phyloP scores from a whole-genome alignment of 2,888 invertebrate species.

The Agonopterix heracliana region DNA sequence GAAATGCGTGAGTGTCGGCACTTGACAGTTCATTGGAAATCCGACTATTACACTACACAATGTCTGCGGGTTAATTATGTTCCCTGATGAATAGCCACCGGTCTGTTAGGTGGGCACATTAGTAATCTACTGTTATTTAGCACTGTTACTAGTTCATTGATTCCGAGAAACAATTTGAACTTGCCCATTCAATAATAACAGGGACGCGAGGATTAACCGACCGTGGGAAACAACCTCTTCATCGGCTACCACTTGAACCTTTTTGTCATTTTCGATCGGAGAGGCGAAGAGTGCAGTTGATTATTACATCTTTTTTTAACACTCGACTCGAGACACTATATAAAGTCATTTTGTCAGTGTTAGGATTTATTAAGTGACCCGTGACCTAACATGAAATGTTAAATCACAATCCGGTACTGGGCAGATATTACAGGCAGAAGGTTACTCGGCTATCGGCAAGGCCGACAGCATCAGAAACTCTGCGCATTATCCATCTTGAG shows the following conservation, averaged over 20 bases:
- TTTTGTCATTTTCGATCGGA: no score
- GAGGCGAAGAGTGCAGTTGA: not conserved
- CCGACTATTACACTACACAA: slow-evolving; percentile 2
- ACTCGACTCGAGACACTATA: no score
- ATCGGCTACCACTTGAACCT: no score
- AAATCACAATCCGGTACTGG: not conserved
- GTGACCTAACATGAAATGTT: not conserved
- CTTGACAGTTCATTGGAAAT: slow-evolving; percentile 6
- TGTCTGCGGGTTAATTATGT: not conserved
- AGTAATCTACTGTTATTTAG: not conserved
- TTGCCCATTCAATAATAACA: not conserved
- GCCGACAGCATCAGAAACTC: not conserved
- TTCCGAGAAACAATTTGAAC: slow-evolving; percentile 3
- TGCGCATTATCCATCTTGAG: not conserved
- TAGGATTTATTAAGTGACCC: not conserved
- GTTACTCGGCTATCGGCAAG: not conserved
- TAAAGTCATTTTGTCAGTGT: no score
- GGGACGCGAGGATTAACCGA: not conserved
- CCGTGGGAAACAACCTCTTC: not conserved
- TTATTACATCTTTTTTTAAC: no score
- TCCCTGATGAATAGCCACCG: slow-evolving; percentile 1
- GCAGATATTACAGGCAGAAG: not conserved
- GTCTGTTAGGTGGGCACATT: not conserved
- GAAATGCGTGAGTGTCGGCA: not conserved
- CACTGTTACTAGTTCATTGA: not conserved